Evolutionary conservation across 2,888 invertebrate species (phyloP).

Genomic region (Lithophane socia): DNA sequence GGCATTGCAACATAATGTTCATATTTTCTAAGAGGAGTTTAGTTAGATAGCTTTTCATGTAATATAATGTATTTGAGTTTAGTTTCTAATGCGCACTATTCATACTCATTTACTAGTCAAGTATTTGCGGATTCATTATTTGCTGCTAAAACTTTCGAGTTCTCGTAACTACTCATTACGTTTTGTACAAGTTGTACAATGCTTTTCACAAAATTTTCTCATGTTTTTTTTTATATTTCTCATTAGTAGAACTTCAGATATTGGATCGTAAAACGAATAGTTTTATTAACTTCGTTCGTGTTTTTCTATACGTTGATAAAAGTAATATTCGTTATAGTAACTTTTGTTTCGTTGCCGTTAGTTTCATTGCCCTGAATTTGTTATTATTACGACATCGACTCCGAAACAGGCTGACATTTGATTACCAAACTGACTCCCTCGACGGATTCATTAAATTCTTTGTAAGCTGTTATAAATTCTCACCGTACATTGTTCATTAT

Average conservation of each 20-base stretch:
- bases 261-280: background rate
- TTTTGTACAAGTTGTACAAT: constrained; percentile 6
- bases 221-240: background rate
- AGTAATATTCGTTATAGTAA: constrained; percentile 60
- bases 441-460: constrained; percentile 69
- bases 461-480: constrained; percentile 51
- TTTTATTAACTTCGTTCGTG: constrained; percentile 4
- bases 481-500: constrained; percentile 25
- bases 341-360: constrained; percentile 70
- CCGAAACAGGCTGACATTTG: constrained; percentile 68
- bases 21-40: constrained; percentile 41
- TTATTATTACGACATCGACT: constrained; percentile 79
- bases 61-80: constrained; percentile 39
- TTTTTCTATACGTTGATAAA: constrained; percentile 27
- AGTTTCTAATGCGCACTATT: constrained; percentile 44
- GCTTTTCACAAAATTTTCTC: constrained; percentile 4
- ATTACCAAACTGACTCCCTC: constrained; percentile 70
- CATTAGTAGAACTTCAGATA: background rate
- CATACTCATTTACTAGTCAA: constrained; percentile 35
- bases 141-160: constrained; percentile 37
- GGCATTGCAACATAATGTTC: constrained; percentile 30
- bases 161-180: constrained; percentile 11
- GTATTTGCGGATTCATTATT: constrained; percentile 42
- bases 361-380: constrained; percentile 80
- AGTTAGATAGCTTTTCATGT: constrained; percentile 29